These are phyloP conservation scores for Prostheceraeus crozeri DNA, from an alignment of 2,888 invertebrate species.

Conservation along the genomic window DNA sequence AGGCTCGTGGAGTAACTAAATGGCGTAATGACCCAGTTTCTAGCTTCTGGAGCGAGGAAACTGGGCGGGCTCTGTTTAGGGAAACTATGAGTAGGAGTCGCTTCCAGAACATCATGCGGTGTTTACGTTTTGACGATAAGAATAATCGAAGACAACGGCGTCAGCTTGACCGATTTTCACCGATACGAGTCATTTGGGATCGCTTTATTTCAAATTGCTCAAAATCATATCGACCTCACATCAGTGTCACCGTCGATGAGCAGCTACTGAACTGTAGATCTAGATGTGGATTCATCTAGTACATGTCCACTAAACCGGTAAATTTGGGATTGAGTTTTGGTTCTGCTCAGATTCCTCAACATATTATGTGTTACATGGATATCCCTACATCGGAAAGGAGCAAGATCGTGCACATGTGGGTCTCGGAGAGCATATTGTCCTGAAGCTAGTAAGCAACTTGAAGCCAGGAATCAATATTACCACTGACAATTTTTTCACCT, in stretches of 20 bases:
- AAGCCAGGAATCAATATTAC: constrained; percentile 9
- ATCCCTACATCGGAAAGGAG: constrained; percentile 21
- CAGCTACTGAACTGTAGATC: constrained; percentile 12
- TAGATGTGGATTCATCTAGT: constrained; percentile 8
- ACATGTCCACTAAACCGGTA: constrained; percentile 30
- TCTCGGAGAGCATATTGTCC: constrained; percentile 19
- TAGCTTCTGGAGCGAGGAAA: constrained; percentile 24
- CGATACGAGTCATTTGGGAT: constrained; percentile 7
- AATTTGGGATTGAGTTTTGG: constrained; percentile 17
- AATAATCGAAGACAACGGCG: constrained; percentile 21
- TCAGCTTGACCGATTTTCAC: constrained; percentile 5
- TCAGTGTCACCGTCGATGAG: constrained; percentile 6
- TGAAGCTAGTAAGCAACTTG: constrained; percentile 15
- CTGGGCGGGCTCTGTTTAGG: constrained; percentile 4
- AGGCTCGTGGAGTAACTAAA: neutral
- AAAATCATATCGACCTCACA: constrained; percentile 18
- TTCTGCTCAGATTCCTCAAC: too few species aligned
- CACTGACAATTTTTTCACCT: constrained; percentile 21
- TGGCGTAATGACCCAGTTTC: neutral
- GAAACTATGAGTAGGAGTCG: constrained; percentile 10
- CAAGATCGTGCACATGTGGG: constrained; percentile 10
- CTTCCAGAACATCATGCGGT: constrained; percentile 15
- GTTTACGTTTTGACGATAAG: constrained; percentile 19
- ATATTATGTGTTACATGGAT: neutral
- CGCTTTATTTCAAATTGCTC: constrained; percentile 21